These are phyloP conservation scores for Napeogenes sylphis DNA, from an alignment of 2,888 invertebrate species.

Conservation along the genomic window DNA sequence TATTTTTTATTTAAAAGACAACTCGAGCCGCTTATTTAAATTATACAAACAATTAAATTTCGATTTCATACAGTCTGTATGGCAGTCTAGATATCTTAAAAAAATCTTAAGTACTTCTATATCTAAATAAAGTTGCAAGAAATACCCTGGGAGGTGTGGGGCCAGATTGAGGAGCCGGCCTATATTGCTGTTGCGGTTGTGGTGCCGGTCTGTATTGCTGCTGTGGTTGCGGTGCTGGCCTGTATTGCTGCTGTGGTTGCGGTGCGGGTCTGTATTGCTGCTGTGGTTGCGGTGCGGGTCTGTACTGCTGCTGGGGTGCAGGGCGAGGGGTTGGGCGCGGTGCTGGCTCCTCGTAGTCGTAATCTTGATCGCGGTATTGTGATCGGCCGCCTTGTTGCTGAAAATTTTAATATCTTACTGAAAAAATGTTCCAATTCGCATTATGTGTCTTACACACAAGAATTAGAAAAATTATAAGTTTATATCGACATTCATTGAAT, in stretches of 20 bases:
- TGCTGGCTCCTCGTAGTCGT: slow-evolving; percentile 62
- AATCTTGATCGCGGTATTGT: slow-evolving; percentile 55
- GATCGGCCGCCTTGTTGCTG: slow-evolving; percentile 47
- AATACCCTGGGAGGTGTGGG: slow-evolving; percentile 64
- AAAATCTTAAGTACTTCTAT: too few relatives aligned
- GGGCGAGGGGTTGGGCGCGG: slow-evolving; percentile 45
- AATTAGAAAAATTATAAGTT: too few relatives aligned
- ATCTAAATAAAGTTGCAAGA: not conserved
- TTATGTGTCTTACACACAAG: too few relatives aligned
- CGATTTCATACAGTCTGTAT: not conserved
- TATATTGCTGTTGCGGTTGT: slow-evolving; percentile 37
- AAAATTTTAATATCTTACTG: not conserved
- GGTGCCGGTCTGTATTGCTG: slow-evolving; percentile 34
- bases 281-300: slow-evolving; percentile 33
- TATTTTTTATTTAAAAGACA: not conserved
- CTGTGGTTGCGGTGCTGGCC: slow-evolving; percentile 39
- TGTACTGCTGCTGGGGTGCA: slow-evolving; percentile 39
- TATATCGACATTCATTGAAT: too few relatives aligned
- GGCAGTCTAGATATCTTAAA: not conserved
- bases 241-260: slow-evolving; percentile 42
- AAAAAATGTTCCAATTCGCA: too few relatives aligned
- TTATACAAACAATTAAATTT: not conserved
- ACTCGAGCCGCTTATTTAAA: not conserved
- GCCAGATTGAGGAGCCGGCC: slow-evolving; percentile 42
- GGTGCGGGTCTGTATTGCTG: slow-evolving; percentile 41